Conservation (phyloP, 1,140 invertebrate genomes). For the Drosophila albomicans region DNA sequence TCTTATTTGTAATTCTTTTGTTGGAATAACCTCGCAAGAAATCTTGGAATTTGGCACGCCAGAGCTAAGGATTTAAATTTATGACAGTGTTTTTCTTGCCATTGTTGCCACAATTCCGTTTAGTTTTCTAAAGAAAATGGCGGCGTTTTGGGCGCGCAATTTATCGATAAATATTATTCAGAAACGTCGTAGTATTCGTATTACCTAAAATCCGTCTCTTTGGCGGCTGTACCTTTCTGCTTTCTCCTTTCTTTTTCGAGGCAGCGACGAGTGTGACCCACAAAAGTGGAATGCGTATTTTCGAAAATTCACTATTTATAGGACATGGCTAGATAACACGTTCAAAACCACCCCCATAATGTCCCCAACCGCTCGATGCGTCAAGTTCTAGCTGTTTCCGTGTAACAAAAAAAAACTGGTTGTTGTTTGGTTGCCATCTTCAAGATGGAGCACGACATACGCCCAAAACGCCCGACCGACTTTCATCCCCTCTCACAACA, state of each 20-base stretch:
- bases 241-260: not conserved
- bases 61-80: conserved; percentile 24
- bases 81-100: conserved; percentile 15
- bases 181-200: not conserved
- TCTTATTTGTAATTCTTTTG: not conserved
- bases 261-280: not conserved
- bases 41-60: conserved; percentile 47
- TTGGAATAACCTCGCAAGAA: conserved; percentile 8
- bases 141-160: conserved; percentile 54
- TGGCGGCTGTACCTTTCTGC: conserved; percentile 39
- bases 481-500: conserved; percentile 68
- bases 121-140: conserved; percentile 45
- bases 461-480: conserved; percentile 56
- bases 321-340: conserved; percentile 25
- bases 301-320: conserved; percentile 43
- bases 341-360: conserved; percentile 44
- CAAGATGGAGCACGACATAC: conserved; percentile 55
- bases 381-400: conserved; percentile 44
- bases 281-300: conserved; percentile 36
- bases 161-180: conserved; percentile 20
- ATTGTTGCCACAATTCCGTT: conserved; percentile 16
- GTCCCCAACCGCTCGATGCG: conserved; percentile 9
- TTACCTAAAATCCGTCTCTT: not conserved
- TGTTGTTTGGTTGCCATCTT: conserved; percentile 70
- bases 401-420: conserved; percentile 59